Base-by-base conservation (phyloP, 1,140 invertebrate genomes). In the Leptinotarsa defecta region DNA sequence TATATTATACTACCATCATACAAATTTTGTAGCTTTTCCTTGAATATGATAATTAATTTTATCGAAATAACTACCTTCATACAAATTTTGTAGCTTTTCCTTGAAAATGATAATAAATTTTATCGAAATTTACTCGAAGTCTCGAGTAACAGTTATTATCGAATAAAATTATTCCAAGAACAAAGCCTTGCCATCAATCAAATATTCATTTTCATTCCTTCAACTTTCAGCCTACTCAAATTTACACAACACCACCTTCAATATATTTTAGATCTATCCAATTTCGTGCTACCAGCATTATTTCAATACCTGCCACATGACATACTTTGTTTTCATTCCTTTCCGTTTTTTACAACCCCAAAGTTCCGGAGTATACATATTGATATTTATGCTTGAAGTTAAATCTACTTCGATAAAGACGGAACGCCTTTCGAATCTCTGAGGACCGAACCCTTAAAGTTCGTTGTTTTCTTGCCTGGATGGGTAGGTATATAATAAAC, bases 351-450 rank as follows among this genome's bases (percentile, higher is more conserved):
- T 57, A 57, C 5, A 43, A n/a, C 52, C 15, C n/a, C 1, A 19
- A 57, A 57, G 52, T 57, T 57, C 4, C 52, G n/a, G 6, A 57
- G 15, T 57, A 57, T 57, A 43, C 34, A 57, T 57, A 57, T 15
- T 57, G 52, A 57, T 57, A 57, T 57, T 57, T 57, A 57, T 57
- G 52, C 13, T 57, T 19, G 3, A 57, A 57, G 52, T 57, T 57
- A 57, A 57, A 57, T 57, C 52, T 19, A 57, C 52, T 57, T 57
- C 52, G 52, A 57, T 57, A 57, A 57, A 57, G 52, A 57, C 17
- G 17, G 13, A 57, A 57, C 13, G 13, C 52, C 52, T 57, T 57
- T 4, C n/a, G 4, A 57, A 4, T 57, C 52, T 57, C 52, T 1
- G n/a, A 19, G 52, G 52, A 57, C 15, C 52, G n/a, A 57, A 57